Evolutionary conservation across 2,797 vertebrate genomes (phyloP).

Genomic region (Thamnophis elegans): DNA sequence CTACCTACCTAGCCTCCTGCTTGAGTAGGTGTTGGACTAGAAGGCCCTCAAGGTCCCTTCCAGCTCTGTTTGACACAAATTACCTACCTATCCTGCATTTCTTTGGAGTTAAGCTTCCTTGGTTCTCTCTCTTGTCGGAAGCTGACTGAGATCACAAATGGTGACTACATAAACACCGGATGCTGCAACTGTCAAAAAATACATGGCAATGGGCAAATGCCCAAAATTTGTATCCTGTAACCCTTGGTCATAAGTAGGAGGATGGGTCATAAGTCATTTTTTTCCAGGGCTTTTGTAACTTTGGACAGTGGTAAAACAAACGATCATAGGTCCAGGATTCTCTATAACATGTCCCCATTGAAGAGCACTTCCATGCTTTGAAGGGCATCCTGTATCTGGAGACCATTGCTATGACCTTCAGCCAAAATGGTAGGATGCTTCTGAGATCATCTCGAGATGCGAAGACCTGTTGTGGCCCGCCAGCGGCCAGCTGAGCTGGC

Average conservation of each 20-base stretch:
- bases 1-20: background rate
- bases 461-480: too few species aligned
- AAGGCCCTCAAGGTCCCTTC: too few species aligned
- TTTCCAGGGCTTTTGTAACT: too few species aligned
- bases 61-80: too few species aligned
- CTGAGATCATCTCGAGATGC: background rate
- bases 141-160: background rate
- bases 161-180: background rate
- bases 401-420: background rate
- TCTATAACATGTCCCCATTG: background rate
- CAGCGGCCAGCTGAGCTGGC: too few species aligned
- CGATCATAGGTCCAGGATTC: too few species aligned
- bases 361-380: background rate
- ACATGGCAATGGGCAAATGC: background rate
- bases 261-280: too few species aligned
- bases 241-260: too few species aligned
- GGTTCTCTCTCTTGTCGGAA: background rate
- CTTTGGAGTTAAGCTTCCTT: background rate
- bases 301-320: too few species aligned
- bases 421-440: background rate
- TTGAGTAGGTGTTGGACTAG: background rate
- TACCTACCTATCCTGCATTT: background rate
- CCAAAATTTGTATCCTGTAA: too few species aligned
- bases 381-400: background rate
- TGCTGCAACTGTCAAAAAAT: background rate